Evolutionary conservation across 2,113 vertebrate genomes (phyloP).

Genomic region (Colinus virginianus): DNA sequence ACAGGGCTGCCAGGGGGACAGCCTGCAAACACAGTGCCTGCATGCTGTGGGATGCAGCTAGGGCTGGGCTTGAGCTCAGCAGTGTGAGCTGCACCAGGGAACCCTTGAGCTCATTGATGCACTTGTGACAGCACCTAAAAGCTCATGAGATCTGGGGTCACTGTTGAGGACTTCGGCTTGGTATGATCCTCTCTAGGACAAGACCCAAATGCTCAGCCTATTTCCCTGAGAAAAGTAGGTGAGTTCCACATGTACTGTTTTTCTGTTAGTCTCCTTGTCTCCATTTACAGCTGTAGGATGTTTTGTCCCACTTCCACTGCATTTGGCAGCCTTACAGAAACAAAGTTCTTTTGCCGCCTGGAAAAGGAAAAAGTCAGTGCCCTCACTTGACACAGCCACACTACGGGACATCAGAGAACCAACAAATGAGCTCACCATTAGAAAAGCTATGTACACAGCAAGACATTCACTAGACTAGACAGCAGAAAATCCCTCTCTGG

Average conservation of each 20-base stretch:
- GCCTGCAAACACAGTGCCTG: background rate
- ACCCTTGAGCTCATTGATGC: background rate
- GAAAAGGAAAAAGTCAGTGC: rapidly evolving
- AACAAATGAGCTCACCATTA: rapidly evolving
- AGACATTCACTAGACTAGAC: background rate
- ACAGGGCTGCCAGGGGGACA: background rate
- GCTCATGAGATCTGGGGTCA: background rate
- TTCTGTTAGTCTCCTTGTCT: background rate
- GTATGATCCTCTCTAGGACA: background rate
- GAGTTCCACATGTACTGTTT: rapidly evolving
- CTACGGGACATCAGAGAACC: background rate
- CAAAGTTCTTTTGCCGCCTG: rapidly evolving
- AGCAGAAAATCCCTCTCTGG: background rate
- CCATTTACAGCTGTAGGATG: background rate
- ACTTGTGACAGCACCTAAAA: rapidly evolving
- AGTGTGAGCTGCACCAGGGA: rapidly evolving
- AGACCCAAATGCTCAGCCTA: rapidly evolving
- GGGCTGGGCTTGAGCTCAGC: background rate
- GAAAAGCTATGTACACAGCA: rapidly evolving
- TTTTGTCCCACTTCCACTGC: background rate
- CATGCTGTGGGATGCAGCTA: rapidly evolving
- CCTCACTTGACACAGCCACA: background rate
- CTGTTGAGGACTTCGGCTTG: background rate
- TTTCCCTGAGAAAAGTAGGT: background rate
- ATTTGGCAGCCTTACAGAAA: background rate